These are phyloP conservation scores for Hormaphis cornu DNA, from an alignment of 1,140 invertebrate genomes.

Conservation along the genomic window DNA sequence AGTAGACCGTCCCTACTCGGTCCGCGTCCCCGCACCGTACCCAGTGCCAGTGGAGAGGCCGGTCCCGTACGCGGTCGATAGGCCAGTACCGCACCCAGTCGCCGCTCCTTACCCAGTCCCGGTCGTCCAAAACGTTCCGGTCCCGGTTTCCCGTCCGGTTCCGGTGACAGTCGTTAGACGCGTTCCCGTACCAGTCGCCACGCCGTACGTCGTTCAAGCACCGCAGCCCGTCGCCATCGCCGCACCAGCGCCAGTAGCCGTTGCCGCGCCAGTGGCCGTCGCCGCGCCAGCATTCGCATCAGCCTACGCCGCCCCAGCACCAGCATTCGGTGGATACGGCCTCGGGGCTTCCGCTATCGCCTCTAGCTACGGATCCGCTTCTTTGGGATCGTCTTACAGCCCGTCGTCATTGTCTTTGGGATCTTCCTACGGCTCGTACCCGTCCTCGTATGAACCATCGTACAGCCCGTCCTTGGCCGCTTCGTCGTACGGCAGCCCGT, in stretches of 20 bases:
- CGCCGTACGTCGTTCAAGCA: background rate
- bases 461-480: background rate
- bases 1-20: slow-evolving; percentile 28
- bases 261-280: background rate
- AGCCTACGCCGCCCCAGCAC: background rate
- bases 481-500: background rate
- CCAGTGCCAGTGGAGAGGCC: slow-evolving; percentile 28
- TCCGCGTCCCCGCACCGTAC: slow-evolving; percentile 25
- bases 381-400: background rate
- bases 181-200: slow-evolving; percentile 8
- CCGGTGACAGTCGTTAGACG: slow-evolving; percentile 25
- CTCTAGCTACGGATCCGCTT: background rate
- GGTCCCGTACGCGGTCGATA: slow-evolving; percentile 26
- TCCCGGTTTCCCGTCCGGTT: slow-evolving; percentile 29
- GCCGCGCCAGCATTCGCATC: background rate
- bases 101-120: slow-evolving; percentile 9
- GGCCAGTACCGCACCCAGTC: slow-evolving; percentile 4
- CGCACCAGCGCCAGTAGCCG: background rate
- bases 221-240: background rate
- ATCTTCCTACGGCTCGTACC: background rate
- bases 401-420: background rate
- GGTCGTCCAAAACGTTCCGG: slow-evolving; percentile 24
- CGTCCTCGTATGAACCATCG: background rate
- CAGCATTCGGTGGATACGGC: background rate
- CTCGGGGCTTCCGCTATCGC: background rate